Base-by-base conservation (phyloP, 2,888 invertebrate species). In the Lymantria dispar region DNA sequence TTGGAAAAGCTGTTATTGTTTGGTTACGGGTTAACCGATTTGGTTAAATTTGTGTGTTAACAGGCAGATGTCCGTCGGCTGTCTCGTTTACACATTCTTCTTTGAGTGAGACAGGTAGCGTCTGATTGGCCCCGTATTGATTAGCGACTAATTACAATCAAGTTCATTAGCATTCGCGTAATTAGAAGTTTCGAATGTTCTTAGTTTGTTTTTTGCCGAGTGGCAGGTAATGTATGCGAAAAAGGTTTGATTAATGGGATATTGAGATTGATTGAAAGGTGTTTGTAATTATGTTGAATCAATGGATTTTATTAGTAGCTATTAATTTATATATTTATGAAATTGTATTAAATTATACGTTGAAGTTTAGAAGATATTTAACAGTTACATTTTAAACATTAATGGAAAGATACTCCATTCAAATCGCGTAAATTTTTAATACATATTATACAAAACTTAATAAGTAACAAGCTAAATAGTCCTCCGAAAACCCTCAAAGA, bases 1-100 rank as follows among this genome's bases (percentile, higher is more conserved):
- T 83, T 83, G 85, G 84, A 80, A 85, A 85, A 89, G 87, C 87
- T 90, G 89, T 89, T 90, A 89, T 91, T 91, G 90, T 91, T 91
- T 87, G 87, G 87, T 85, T 87, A 85, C 78, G 82, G 90, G 90
- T 89, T 89, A 89, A 91, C 89, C 89, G 86, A 88, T 89, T 90
- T 89, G 87, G 89, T 89, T 88, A 87, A 86, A 87, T 88, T 89
- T 83, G 87, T 87, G 85, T 84, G 85, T 83, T 85, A 86, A 87
- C 83, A 83, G 82, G 81, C 85, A 87, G 83, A 86, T 85, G 87
- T 80, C 83, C 82, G 80, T 76, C 74, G 67, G 58, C 69, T 64
- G 65, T 76, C 76, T 69, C 61, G 75, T 79, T 78, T 79, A 61
- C 65, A 82, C 81, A 54, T 54, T 55, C 72, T 48, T 61, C 54